phyloP scores from a whole-genome alignment of 1,140 invertebrate genomes.

The Pseudobourletiella spinata region DNA sequence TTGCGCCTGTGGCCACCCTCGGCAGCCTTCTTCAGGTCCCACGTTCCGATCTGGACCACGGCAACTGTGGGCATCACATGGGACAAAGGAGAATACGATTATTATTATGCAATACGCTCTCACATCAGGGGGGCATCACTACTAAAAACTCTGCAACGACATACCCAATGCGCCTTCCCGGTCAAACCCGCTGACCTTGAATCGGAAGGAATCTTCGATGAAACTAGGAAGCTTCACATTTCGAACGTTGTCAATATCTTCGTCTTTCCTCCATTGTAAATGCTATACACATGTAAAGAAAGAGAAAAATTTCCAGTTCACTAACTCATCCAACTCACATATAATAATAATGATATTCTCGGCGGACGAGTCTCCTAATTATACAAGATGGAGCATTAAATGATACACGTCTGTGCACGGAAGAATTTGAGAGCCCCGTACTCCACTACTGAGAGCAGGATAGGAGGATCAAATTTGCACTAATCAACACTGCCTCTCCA shows the following conservation, averaged over 20 bases:
- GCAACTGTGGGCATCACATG: too few relatives aligned
- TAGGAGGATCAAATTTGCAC: background rate
- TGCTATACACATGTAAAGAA: background rate
- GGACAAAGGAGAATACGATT: too few relatives aligned
- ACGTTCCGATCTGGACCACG: background rate
- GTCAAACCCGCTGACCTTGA: constrained; percentile 1
- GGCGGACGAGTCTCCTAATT: too few relatives aligned
- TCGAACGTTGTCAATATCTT: constrained; percentile 2
- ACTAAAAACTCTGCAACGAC: too few relatives aligned
- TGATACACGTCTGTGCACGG: too few relatives aligned
- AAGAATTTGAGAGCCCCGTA: too few relatives aligned
- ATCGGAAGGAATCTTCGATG: background rate
- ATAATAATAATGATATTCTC: too few relatives aligned
- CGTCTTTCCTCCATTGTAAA: constrained; percentile 3
- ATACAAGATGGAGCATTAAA: too few relatives aligned
- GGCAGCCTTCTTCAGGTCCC: background rate
- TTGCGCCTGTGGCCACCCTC: background rate
- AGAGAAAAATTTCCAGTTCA: background rate
- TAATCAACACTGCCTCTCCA: too few relatives aligned
- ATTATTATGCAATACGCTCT: too few relatives aligned
- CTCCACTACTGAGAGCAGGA: too few relatives aligned
- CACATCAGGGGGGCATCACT: background rate
- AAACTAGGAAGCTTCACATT: background rate
- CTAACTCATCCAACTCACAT: too few relatives aligned
- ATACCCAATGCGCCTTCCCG: background rate